Evolutionary conservation across 2,888 invertebrate species (phyloP).

Genomic region (Altica lythri): DNA sequence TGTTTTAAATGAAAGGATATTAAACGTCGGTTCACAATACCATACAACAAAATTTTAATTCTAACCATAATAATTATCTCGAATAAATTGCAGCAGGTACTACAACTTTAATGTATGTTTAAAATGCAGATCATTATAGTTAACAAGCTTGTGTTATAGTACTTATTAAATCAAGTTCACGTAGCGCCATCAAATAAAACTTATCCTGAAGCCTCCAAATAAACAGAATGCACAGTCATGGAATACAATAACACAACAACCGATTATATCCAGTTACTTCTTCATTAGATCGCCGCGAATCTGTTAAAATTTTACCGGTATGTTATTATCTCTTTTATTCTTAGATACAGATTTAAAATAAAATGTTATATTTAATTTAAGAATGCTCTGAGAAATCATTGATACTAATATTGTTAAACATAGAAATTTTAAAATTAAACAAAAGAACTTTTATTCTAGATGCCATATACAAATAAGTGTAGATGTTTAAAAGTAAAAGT

Average conservation of each 20-base stretch:
- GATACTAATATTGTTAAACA: no score
- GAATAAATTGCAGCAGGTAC: neutral
- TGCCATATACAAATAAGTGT: no score
- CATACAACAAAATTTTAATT: no score
- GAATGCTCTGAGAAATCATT: no score
- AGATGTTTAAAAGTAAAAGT: no score
- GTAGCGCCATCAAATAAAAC: constrained; percentile 25
- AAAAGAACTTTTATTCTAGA: no score
- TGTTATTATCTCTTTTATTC: constrained; percentile 27
- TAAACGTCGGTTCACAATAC: no score
- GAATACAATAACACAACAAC: constrained; percentile 35
- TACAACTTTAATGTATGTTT: neutral
- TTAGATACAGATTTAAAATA: constrained; percentile 16
- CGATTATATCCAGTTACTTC: constrained; percentile 20
- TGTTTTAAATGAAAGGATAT: no score
- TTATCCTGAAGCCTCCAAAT: neutral
- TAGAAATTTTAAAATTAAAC: no score
- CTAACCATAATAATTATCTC: no score
- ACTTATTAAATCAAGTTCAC: constrained; percentile 7
- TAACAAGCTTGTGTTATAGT: constrained; percentile 7
- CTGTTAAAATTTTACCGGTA: constrained; percentile 27
- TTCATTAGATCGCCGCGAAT: constrained; percentile 27
- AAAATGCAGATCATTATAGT: constrained; percentile 9
- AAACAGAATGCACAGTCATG: constrained; percentile 36
- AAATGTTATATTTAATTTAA: no score